Evolutionary conservation across 2,797 vertebrate genomes (phyloP), one percentile per base, ranked within the genome.

Genomic region (Lophius americanus): DNA sequence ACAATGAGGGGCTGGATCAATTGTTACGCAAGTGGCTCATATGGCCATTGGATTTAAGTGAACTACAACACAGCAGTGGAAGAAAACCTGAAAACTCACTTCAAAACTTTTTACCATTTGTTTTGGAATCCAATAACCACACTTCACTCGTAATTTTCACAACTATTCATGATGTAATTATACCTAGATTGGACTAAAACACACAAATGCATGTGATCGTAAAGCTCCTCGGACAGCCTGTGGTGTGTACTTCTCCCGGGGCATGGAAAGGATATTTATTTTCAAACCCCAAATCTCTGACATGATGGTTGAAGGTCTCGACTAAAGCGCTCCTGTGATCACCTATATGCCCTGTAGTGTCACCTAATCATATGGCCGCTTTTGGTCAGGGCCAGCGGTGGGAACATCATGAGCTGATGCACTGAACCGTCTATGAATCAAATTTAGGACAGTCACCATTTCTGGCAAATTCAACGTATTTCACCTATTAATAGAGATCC

Each of bases 1-100:
- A 87, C 79, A 82, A 84, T 85, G 75, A 84, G 83, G 60, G 67
- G 73, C 75, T 32, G 65, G 83, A 80, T 83, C 81, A 77, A 66
- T 81, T 83, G 76, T 85, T 84, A 85, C 60, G 73, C 69, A 86
- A 78, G 58, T 46, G 41, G 68, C 82, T 83, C 56, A 66, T 80
- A 7, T 55, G 57, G 38, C 44, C 42, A 42, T 23, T 49, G 14
- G 61, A n/a, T 54, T 70, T 47, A 62, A 47, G 63, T 48, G 11
- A 67, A 64, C 38, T 60, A 53, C 74, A 48, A 65, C 37, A 36
- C 7, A 55, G 52, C 48, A 60, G 14, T 66, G 43, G 36, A 71
- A 71, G 38, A n/a, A 61, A 9, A 64, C 23, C 12, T 39, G 42
- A 39, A 63, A 42, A 44, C 41, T 66, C 50, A 35, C 23, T 60